phyloP scores from a whole-genome alignment of 2,888 invertebrate species.

The Megamerina dolium region DNA sequence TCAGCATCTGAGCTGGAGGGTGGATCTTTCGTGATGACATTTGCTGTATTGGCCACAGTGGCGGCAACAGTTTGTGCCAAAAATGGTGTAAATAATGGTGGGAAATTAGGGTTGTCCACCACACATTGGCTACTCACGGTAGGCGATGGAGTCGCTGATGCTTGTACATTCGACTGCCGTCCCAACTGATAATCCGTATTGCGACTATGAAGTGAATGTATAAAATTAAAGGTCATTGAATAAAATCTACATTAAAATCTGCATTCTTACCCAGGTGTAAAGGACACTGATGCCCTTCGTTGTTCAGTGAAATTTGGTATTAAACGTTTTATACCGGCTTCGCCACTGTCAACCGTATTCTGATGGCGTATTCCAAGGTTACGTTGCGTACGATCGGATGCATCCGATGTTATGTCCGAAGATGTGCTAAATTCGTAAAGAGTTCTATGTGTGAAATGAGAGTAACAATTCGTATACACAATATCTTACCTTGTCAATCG shows the following conservation, averaged over 20 bases:
- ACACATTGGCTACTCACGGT: conserved; percentile 23
- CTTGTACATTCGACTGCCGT: conserved; percentile 21
- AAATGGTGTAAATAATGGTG: conserved; percentile 22
- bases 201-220: conserved; percentile 22
- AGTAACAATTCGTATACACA: too few species aligned
- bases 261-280: conserved; percentile 39
- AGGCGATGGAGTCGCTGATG: conserved; percentile 31
- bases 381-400: conserved; percentile 57
- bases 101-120: conserved; percentile 13
- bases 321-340: conserved; percentile 49
- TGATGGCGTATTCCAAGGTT: conserved; percentile 62
- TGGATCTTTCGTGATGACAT: conserved; percentile 27
- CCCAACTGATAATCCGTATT: conserved; percentile 34
- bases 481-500: conserved; percentile 33
- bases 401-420: conserved; percentile 67
- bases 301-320: conserved; percentile 43
- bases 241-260: too few species aligned
- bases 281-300: conserved; percentile 46
- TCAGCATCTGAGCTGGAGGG: conserved; percentile 27
- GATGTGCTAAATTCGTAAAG: conserved; percentile 40
- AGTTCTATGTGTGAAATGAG: too few species aligned
- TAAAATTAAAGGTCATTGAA: too few species aligned
- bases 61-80: conserved; percentile 17
- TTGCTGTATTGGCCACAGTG: conserved; percentile 13
- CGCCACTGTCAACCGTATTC: conserved; percentile 61